Base-by-base conservation (phyloP, 2,888 invertebrate species). In the Acanthosepion lycidas region DNA sequence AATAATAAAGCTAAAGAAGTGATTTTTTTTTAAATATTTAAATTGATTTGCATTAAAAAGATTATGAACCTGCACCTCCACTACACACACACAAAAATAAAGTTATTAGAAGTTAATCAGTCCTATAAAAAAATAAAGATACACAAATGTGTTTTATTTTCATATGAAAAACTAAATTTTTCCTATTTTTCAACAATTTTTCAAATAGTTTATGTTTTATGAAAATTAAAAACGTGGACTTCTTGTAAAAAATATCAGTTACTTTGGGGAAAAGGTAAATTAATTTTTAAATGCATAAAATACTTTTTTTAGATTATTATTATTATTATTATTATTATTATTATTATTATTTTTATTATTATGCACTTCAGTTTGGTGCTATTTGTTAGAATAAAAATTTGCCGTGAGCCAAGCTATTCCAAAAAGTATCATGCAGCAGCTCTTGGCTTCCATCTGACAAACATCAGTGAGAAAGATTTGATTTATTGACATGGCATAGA, bases 351-450 rank as follows among this genome's bases (percentile, higher is more conserved):
- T 42, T 2, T 42, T 42, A 42, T 42, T 3, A 78, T 12, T 2
- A 3, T n/a, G 4, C 9, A 2, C 2, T 33, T 78, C 18, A 15
- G 5, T 18, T 78, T n/a, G 15, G 18, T n/a, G n/a, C n/a, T 4
- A 78, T 33, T n/a, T 8, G 33, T 78, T 78, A n/a, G 2, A 78
- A 78, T n/a, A 12, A n/a, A 78, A 78, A 78, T n/a, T 6, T 23
- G 78, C 78, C n/a, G n/a, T 93, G 93, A 49, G n/a, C 93, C 28
- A 93, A 93, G 93, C 93, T 93, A 93, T 93, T 93, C 93, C 93
- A 93, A 93, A 93, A 51, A 28, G 49, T 26, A 53, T 12, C 49
- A 93, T 51, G 93, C 93, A 93, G 49, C 51, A n/a, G 49, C 51
- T 92, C n/a, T 15, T 51, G 18, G 28, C 53, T 93, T 53, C 93